Base-by-base conservation (phyloP, 2,888 invertebrate species). In the Trisateles emortualis region DNA sequence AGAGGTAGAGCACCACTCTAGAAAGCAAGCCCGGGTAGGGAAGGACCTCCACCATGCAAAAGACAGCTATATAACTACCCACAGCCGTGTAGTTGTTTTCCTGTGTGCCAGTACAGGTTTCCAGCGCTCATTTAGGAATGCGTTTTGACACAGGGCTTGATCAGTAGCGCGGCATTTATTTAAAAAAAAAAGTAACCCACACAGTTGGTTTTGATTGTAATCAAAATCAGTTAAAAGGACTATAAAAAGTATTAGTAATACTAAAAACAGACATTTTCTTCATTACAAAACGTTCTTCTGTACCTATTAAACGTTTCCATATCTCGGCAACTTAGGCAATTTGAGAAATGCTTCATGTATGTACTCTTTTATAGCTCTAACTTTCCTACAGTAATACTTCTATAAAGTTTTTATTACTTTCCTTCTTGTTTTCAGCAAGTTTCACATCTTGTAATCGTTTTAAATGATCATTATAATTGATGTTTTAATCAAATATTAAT, bases 361-460 rank as follows among this genome's bases (percentile, higher is more conserved):
- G 40, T 49, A 48, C 50, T 52, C 40, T 61, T 26, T 59, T 64
- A 64, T 47, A 45, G 14, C 19, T 17, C 29, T 47, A 57, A 64
- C 61, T 61, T 64, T 38, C 49, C 32, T 26, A 54, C 58, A 58
- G 54, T 64, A 56, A 52, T 35, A 43, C 22, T 36, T 13, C 16
- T 29, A 29, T 47, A 35, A 61, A 64, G 52, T 64, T 64, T 64
- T 61, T 54, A 64, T 64, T 61, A 50, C 64, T 58, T 51, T 39
- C 13, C 33, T 9, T 9, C 41, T 24, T 45, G 13, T 38, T 33
- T 41, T 44, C 35, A 16, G 30, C 14, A 36, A 36, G 24, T 44
- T 61, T 14, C 33, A 14, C 14, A 39, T 38, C 48, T 49, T 30
- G n/a, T 57, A 61, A 64, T 54, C 46, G 49, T 47, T 58, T 48